Conservation (phyloP, 2,113 vertebrate genomes). For the Phocoena sinus region DNA sequence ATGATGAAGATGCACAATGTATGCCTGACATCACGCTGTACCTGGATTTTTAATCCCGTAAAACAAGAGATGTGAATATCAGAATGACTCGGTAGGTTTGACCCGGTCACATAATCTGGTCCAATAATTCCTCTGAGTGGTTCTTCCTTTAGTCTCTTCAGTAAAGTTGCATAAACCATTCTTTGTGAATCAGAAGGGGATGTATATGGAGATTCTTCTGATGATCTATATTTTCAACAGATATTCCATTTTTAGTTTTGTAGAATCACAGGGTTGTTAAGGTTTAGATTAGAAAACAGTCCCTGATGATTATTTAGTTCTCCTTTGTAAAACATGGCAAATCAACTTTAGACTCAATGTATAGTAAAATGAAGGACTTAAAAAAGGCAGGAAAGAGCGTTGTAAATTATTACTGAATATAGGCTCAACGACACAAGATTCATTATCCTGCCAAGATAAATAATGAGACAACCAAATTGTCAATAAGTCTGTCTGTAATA, state of each 20-base stretch:
- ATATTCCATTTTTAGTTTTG: slow-evolving; percentile 31
- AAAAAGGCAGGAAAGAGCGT: not conserved
- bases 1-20: not conserved
- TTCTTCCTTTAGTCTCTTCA: slow-evolving; percentile 84
- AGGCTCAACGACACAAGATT: not conserved
- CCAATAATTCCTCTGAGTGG: slow-evolving; percentile 84
- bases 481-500: not conserved
- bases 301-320: not conserved
- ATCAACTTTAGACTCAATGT: not conserved
- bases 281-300: not conserved
- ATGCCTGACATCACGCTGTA: slow-evolving; percentile 39
- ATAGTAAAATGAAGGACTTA: not conserved
- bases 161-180: slow-evolving; percentile 79
- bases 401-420: not conserved
- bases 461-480: not conserved
- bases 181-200: slow-evolving; percentile 87
- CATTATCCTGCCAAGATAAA: not conserved
- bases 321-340: not conserved
- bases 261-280: not conserved
- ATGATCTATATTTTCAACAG: slow-evolving; percentile 71
- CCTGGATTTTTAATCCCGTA: slow-evolving; percentile 95
- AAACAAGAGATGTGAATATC: slow-evolving; percentile 93
- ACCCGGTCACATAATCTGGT: slow-evolving; percentile 92
- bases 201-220: slow-evolving; percentile 72
- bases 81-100: slow-evolving; percentile 96